Evolutionary conservation across 2,888 invertebrate species (phyloP).

Genomic region (Liposcelis brunnea): DNA sequence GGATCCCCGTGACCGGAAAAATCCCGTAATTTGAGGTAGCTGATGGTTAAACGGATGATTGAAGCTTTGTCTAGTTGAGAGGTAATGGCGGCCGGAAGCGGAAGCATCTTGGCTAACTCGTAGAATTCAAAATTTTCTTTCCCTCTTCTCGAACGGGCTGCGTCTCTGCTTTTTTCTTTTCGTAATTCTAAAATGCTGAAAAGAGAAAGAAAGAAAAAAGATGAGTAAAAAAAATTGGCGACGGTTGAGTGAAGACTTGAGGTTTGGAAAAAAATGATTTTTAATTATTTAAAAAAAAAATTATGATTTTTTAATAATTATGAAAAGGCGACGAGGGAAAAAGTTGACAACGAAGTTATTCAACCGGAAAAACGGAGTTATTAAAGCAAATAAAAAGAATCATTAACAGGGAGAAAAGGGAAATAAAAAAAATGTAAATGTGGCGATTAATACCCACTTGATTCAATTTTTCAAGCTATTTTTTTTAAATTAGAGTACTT

Average conservation of each 20-base stretch:
- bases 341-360: no score
- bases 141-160: constrained; percentile 76
- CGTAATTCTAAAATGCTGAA: constrained; percentile 82
- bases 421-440: background rate
- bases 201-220: constrained; percentile 23
- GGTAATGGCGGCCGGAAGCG: constrained; percentile 77
- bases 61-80: constrained; percentile 91
- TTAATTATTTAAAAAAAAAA: constrained; percentile 6
- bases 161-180: constrained; percentile 86
- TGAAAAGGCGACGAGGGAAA: constrained; percentile 11
- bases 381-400: background rate
- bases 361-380: no score
- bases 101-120: constrained; percentile 88
- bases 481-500: no score
- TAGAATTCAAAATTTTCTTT: constrained; percentile 96
- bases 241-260: background rate
- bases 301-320: constrained; percentile 11
- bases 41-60: constrained; percentile 89
- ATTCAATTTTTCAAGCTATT: no score
- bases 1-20: constrained; percentile 93
- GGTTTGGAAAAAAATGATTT: constrained; percentile 2
- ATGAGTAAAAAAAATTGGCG: constrained; percentile 2
- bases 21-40: constrained; percentile 84
- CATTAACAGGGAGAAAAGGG: background rate
- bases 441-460: no score